phyloP scores from a whole-genome alignment of 2,888 invertebrate species.

The Drosophila setosimentum region DNA sequence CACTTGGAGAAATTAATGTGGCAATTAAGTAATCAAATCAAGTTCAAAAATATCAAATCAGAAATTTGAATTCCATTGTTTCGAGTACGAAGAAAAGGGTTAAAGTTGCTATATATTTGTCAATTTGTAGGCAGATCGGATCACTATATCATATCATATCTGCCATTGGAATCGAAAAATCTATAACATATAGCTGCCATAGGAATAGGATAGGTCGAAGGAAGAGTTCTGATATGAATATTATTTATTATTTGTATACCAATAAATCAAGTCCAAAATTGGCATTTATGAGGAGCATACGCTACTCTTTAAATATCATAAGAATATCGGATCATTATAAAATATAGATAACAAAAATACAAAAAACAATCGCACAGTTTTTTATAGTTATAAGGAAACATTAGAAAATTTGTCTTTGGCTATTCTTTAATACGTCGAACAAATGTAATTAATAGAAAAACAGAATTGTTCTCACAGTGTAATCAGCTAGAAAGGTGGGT shows the following conservation, averaged over 20 bases:
- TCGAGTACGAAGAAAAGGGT: too few relatives aligned
- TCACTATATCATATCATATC: not conserved
- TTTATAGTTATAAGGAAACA: too few relatives aligned
- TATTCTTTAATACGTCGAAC: too few relatives aligned
- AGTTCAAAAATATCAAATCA: accelerated
- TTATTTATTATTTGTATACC: too few relatives aligned
- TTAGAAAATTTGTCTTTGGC: too few relatives aligned
- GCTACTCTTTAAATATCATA: not conserved
- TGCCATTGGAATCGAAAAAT: too few relatives aligned
- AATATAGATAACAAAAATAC: too few relatives aligned
- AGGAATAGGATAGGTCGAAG: not conserved
- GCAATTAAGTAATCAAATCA: not conserved
- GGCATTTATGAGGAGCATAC: accelerated
- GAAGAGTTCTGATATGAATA: not conserved
- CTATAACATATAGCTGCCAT: not conserved
- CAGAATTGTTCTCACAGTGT: not conserved
- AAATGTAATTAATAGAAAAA: too few relatives aligned
- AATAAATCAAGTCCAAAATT: too few relatives aligned
- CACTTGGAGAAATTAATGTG: not conserved
- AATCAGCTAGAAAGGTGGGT: not conserved
- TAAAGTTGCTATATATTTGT: too few relatives aligned
- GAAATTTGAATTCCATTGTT: not conserved
- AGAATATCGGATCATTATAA: not conserved
- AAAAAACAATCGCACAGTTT: too few relatives aligned
- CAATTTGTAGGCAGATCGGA: too few relatives aligned